Evolutionary conservation across 2,797 vertebrate genomes (phyloP), one percentile per base, ranked within the genome.

Genomic region (Enteromius anoplus): DNA sequence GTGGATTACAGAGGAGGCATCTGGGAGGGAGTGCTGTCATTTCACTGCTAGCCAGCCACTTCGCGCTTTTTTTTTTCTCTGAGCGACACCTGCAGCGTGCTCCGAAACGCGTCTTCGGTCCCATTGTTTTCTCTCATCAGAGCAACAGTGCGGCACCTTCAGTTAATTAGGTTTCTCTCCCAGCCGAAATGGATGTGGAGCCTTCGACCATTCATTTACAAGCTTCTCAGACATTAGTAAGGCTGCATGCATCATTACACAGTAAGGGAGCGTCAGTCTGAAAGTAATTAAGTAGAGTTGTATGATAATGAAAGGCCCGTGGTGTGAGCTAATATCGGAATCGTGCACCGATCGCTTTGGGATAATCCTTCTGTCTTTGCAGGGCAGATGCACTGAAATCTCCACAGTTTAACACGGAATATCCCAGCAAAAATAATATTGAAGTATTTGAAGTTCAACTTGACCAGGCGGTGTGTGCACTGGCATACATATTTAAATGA

Each of bases 1-100:
- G 42, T 80, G 91, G 89, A 93, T 92, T 89, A 91, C 85, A 80
- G 86, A 89, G 68, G 37, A 73, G 87, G 85, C 87, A 82, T 88
- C 75, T 66, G 82, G 79, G 84, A 81, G 83, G 85, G 80, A 84
- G 88, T 15, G 42, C 53, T 79, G 83, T 82, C 86, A 79, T 85
- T 65, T 75, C 34, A 45, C 51, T 77, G 60, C 81, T 64, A 75
- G 42, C 23, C 62, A 26, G 34, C 49, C 64, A 53, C 11, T 73
- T 81, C 12, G 12, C 29, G 26, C 21, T 51, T 62, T 10, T 72
- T 68, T 29, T 51, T 49, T 47, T n/a, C 19, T 3, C n/a, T n/a
- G 40, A 60, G 26, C 23, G 8, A 21, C n/a, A 70, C 72, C 58
- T 78, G 65, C 73, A 47, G 65, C 42, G 47, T 15, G 58, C 49